These are phyloP conservation scores for Girardia tigrina DNA, from an alignment of 2,888 invertebrate species.

Conservation along the genomic window DNA sequence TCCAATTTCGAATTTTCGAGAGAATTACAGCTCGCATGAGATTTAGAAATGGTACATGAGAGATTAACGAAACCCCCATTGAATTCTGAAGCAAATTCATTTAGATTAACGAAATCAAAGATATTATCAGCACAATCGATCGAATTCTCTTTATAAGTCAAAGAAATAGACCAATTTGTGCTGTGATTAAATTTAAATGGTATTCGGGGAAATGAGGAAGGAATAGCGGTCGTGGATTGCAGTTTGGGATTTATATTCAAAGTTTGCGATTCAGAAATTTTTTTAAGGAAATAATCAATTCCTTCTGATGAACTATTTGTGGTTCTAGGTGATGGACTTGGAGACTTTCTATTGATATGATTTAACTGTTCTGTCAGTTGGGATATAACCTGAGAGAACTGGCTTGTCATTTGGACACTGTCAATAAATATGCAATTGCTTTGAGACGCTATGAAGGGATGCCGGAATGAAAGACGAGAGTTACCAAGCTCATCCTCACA, in stretches of 20 bases:
- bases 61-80: background rate
- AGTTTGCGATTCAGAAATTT: background rate
- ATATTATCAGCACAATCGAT: background rate
- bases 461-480: background rate
- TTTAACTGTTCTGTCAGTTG: conserved; percentile 10
- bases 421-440: background rate
- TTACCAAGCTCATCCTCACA: background rate
- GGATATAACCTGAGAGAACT: background rate
- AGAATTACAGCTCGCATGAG: conserved; percentile 39
- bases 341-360: background rate
- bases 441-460: conserved; percentile 27
- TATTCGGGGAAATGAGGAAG: background rate
- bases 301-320: background rate
- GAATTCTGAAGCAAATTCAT: background rate
- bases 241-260: background rate
- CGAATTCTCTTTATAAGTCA: background rate
- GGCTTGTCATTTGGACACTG: background rate
- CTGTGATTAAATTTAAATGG: background rate
- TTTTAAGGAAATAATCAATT: conserved; percentile 1
- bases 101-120: background rate
- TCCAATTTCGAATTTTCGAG: conserved; percentile 40
- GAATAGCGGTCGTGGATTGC: background rate
- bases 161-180: background rate
- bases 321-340: background rate
- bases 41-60: background rate